Percentiles rank a stretch among this genome's conserved stretches.
Conservation (phyloP, 2,797 vertebrate genomes). For the Eupleurogrammus muticus region DNA sequence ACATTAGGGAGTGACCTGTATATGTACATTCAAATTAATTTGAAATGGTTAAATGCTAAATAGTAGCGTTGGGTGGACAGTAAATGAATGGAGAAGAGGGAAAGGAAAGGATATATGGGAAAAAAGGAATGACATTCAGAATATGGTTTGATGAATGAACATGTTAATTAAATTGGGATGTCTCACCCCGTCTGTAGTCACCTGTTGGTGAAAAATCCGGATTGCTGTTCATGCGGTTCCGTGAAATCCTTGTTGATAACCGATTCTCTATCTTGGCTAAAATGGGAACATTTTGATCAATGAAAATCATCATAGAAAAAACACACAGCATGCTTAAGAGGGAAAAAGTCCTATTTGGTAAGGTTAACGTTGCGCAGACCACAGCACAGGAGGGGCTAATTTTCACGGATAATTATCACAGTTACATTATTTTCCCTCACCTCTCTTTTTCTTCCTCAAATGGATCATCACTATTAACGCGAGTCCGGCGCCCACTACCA, state of each 20-base stretch:
- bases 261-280: slow-evolving; percentile 76
- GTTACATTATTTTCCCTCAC: slow-evolving; percentile 57
- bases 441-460: slow-evolving; percentile 82
- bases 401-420: neutral
- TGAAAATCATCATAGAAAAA: neutral
- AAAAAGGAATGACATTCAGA: neutral
- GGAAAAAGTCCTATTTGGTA: neutral
- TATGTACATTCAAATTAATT: neutral
- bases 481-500: slow-evolving; percentile 77
- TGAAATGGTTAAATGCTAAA: neutral
- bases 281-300: slow-evolving; percentile 25
- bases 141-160: neutral
- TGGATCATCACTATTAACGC: slow-evolving; percentile 77
- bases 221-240: slow-evolving; percentile 28
- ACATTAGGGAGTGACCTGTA: neutral
- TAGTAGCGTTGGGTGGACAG: too few relatives aligned
- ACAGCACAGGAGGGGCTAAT: neutral
- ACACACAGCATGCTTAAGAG: neutral
- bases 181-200: slow-evolving; percentile 83
- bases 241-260: slow-evolving; percentile 68
- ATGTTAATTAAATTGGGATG: neutral
- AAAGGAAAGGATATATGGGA: neutral
- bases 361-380: neutral
- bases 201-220: slow-evolving; percentile 67
- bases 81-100: neutral